A percentile compares a stretch with the other conserved stretches of the same genome.
phyloP scores from a whole-genome alignment of 1,140 invertebrate genomes.

The Brachionus asplanchnoidis region DNA sequence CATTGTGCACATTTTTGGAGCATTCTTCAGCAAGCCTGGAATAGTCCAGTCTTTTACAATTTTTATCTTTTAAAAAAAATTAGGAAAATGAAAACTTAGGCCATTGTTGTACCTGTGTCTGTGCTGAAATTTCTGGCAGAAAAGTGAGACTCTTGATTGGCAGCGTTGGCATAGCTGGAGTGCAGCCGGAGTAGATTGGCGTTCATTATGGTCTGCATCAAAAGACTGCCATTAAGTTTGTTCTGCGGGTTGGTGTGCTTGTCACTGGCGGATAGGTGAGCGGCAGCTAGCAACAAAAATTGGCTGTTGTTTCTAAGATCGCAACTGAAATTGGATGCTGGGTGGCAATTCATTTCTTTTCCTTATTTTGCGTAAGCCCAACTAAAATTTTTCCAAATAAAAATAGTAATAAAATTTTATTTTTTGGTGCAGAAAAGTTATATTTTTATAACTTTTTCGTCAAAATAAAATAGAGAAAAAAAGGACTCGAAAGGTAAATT shows the following conservation, averaged over 20 bases:
- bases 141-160: not conserved
- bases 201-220: slow-evolving; percentile 8
- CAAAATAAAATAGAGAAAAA: not conserved
- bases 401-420: not conserved
- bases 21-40: slow-evolving; percentile 8
- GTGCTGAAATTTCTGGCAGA: not conserved
- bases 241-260: not conserved
- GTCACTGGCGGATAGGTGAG: not conserved
- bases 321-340: slow-evolving; percentile 1
- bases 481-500: not conserved
- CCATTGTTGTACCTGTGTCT: not conserved
- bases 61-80: not conserved
- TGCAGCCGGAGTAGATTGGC: not conserved
- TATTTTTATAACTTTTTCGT: slow-evolving; percentile 22
- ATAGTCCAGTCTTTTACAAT: not conserved
- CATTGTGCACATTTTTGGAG: not conserved
- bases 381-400: not conserved
- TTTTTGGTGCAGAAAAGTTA: not conserved
- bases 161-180: not conserved
- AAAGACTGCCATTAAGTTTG: not conserved
- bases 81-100: not conserved
- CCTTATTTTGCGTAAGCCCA: not conserved
- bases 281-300: not conserved
- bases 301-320: not conserved
- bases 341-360: not conserved